Evolutionary conservation across 2,797 vertebrate species (phyloP).

Genomic region (Acrossocheilus fasciatus): DNA sequence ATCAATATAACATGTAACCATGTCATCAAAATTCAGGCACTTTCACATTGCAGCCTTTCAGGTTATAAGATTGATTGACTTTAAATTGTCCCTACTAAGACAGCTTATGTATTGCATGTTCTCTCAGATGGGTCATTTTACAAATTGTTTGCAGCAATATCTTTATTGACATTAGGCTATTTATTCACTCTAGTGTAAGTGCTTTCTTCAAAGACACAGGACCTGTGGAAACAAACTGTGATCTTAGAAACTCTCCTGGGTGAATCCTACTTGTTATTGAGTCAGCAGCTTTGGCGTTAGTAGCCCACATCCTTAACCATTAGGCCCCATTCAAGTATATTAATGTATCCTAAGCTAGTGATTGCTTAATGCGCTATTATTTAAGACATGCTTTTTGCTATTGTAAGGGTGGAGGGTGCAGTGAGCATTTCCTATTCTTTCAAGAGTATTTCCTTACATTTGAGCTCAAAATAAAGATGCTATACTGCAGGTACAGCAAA

Average conservation of each 20-base stretch:
- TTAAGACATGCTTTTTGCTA: conserved; percentile 43
- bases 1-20: not conserved
- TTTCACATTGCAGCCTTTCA: not conserved
- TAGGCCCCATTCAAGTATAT: conserved; percentile 28
- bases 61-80: too few relatives aligned
- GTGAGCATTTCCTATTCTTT: conserved; percentile 31
- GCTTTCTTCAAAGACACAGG: conserved; percentile 10
- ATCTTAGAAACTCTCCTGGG: conserved; percentile 32
- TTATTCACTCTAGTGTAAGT: conserved; percentile 18
- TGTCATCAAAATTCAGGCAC: not conserved
- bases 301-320: conserved; percentile 35
- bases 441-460: conserved; percentile 22
- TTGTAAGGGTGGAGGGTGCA: conserved; percentile 13
- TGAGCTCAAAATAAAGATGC: conserved; percentile 9
- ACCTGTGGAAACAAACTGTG: not conserved
- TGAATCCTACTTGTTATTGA: conserved; percentile 16
- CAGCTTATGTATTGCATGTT: conserved; percentile 17
- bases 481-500: not conserved
- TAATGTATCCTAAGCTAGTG: conserved; percentile 33
- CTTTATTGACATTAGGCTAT: conserved; percentile 1
- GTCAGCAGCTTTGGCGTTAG: conserved; percentile 36
- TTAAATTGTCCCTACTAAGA: not conserved
- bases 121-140: conserved; percentile 5
- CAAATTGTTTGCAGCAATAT: conserved; percentile 8
- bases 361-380: conserved; percentile 46